Conservation (phyloP, 2,888 invertebrate species). For the Tenthredo notha region DNA sequence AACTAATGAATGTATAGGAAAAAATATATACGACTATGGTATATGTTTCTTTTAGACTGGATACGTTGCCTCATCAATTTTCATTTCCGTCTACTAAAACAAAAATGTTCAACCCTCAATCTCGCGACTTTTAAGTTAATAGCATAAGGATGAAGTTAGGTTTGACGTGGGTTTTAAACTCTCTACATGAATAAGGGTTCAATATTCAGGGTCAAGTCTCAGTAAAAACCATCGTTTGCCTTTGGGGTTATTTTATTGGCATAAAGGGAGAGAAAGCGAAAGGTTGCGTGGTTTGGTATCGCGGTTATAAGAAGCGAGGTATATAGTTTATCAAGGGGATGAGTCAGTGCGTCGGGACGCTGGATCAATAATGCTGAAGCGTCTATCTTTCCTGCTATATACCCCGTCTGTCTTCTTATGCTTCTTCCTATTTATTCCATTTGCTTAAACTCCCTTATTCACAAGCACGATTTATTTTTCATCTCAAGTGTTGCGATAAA, state of each 20-base stretch:
- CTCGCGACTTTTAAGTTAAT: neutral
- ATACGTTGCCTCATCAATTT: neutral
- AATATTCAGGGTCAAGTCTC: slow-evolving; percentile 29
- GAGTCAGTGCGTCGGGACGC: slow-evolving; percentile 50
- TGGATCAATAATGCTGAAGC: slow-evolving; percentile 34
- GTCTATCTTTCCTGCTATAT: slow-evolving; percentile 15
- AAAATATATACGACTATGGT: too few relatives aligned
- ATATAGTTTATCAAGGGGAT: slow-evolving; percentile 27
- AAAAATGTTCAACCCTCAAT: neutral
- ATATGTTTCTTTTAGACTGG: neutral
- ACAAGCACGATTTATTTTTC: neutral
- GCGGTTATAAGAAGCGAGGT: neutral
- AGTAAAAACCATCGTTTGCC: neutral
- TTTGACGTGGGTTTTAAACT: neutral
- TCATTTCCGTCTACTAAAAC: neutral
- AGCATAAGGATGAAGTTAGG: neutral
- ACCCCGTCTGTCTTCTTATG: neutral
- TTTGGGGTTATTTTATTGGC: slow-evolving; percentile 5
- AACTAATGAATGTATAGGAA: neutral
- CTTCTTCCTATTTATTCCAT: neutral
- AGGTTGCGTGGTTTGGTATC: neutral
- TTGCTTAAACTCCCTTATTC: neutral
- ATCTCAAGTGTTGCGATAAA: neutral
- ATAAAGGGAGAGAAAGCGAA: neutral
- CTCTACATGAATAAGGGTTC: neutral